Base-by-base conservation (phyloP, 2,797 vertebrate species). In the Enteromius unitaeniatus region DNA sequence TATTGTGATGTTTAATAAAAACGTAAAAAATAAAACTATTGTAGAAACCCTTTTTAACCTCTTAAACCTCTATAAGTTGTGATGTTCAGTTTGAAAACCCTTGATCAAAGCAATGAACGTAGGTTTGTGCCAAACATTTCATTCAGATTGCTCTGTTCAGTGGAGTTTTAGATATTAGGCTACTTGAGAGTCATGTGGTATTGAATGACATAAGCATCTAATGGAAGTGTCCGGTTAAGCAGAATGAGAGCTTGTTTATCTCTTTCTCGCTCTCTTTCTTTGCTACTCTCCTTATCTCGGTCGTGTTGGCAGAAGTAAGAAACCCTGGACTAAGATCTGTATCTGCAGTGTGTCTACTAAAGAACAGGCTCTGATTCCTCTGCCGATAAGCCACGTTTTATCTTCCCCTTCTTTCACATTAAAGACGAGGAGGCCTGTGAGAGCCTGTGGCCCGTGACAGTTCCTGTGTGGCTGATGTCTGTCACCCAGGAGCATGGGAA, bases 281-380 rank as follows among this genome's bases (percentile, higher is more conserved):
- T 81, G 65, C 74, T 26, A n/a, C 47, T 76, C 21, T 68, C 65
- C 69, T 72, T 86, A 80, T 82, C 73, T 79, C 77, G 49, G 15
- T 40, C 19, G 14, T 58, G 69, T 79, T 67, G 42, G 90, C 91
- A 85, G 82, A 87, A 72, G 74, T 76, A 75, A 78, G 89, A 91
- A 89, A 80, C 84, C 85, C 85, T 58, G 82, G 88, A 87, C 90
- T 92, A 84, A 86, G 91, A 93, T 94, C 91, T 88, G 55, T 93
- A 94, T 94, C 93, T 84, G 88, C 88, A 89, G 86, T 85, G 85
- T 86, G 89, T 91, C 90, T 92, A 92, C 94, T 94, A 92, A 94
- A 87, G 83, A 92, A 85, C 90, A 91, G 87, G 81, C 88, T 67
- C 76, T 80, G 91, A 94, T 94, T 90, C 90, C 90, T 58, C 70